Evolutionary conservation across 2,888 invertebrate species (phyloP), one percentile per base, ranked within the genome.

Genomic region (Scaptomyza parva): DNA sequence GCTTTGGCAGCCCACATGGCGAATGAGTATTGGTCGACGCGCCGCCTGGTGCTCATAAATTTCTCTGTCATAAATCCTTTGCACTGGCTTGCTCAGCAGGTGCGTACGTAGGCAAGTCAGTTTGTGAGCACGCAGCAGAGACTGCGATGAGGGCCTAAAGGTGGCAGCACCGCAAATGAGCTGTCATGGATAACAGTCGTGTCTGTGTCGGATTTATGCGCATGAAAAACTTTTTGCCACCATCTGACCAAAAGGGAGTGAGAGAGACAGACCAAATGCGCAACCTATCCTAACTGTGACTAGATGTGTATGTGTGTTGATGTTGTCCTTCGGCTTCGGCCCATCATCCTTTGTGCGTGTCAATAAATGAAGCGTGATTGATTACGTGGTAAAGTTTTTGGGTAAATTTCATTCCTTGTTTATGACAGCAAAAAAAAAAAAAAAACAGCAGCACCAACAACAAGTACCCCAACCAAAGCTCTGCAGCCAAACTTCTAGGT

Each of bases 281-380:
- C 43, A 60, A 55, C 17, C 24, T 54, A 20, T 45, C 7, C 18
- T 2, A 17, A 26, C 8, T 30, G 30, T 47, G 11, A 41, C n/a
- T 30, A 17, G 18, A 7, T 28, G 6, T 39, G 37, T 18, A 12
- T 28, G 24, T 55, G 20, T 58, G 12, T 14, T 12, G 35, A 26
- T 28, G 20, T 39, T 51, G 67, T 52, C 50, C 60, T 45, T 60
- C 33, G 40, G 44, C 60, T 71, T 37, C 48, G 62, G 47, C 62
- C 67, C 78, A 83, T 74, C 73, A 78, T 58, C 71, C 85, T 78
- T 81, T 81, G 76, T 80, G 77, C 67, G 71, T 79, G 77, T 86
- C 84, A 88, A 88, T 88, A 84, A 84, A 88, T 88, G 86, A 83
- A 83, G 84, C 86, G 84, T 84, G 84, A 84, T 84, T 84, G 84